Percentiles rank a stretch among this genome's conserved stretches.
phyloP scores from a whole-genome alignment of 2,888 invertebrate species.

The Hololepta plana region DNA sequence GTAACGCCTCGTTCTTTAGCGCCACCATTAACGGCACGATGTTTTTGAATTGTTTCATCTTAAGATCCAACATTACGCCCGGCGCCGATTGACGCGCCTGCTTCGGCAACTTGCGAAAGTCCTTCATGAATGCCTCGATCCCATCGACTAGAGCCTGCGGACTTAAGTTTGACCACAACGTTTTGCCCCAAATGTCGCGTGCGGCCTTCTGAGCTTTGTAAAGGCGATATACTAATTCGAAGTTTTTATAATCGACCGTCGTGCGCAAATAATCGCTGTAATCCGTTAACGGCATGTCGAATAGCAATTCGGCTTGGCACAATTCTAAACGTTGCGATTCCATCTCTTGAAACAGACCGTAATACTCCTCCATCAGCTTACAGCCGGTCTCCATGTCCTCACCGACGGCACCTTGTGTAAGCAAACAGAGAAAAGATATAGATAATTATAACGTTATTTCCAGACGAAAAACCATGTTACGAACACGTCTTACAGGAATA shows the following conservation, averaged over 20 bases:
- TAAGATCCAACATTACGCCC: conserved; percentile 53
- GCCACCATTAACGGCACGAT: conserved; percentile 81
- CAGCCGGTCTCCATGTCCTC: conserved; percentile 58
- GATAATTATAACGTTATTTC: no score
- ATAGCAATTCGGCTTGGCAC: conserved; percentile 64
- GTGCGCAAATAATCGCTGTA: conserved; percentile 55
- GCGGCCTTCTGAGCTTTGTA: conserved; percentile 62
- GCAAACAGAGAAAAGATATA: no score
- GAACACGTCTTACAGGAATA: no score
- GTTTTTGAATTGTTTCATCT: conserved; percentile 76
- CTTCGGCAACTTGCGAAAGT: conserved; percentile 58
- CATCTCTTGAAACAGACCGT: conserved; percentile 42
- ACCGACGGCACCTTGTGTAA: conserved; percentile 57
- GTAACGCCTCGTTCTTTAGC: conserved; percentile 76
- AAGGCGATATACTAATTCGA: conserved; percentile 58
- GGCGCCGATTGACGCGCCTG: conserved; percentile 36
- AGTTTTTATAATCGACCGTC: conserved; percentile 40
- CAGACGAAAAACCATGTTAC: no score
- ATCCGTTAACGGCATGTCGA: conserved; percentile 71
- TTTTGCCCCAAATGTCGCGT: conserved; percentile 68
- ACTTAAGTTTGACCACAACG: conserved; percentile 74
- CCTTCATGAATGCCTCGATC: conserved; percentile 67
- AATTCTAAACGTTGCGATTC: conserved; percentile 45
- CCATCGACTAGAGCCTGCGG: conserved; percentile 69
- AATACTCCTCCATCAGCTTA: conserved; percentile 51